Conservation (phyloP, 2,113 vertebrate genomes). For the Peucedramus taeniatus region DNA sequence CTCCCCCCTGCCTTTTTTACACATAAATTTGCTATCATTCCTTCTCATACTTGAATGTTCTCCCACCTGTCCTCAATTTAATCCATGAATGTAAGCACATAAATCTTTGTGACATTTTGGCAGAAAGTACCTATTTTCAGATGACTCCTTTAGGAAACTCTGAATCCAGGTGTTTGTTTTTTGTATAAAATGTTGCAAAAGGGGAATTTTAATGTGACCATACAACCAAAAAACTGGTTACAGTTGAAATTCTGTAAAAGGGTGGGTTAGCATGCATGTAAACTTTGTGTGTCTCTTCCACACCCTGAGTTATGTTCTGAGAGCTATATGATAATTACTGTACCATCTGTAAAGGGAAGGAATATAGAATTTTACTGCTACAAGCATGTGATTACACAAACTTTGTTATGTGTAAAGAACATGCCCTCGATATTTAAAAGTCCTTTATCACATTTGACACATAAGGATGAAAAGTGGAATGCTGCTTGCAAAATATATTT, state of each 20-base stretch:
- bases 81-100: constrained; percentile 77
- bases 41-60: constrained; percentile 72
- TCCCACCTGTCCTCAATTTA: constrained; percentile 84
- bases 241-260: constrained; percentile 46
- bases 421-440: constrained; percentile 16
- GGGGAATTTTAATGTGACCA: constrained; percentile 67
- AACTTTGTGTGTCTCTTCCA: constrained; percentile 63
- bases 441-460: constrained; percentile 45
- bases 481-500: background rate
- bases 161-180: constrained; percentile 79
- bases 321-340: constrained; percentile 66
- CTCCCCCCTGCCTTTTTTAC: background rate
- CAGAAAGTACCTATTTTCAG: constrained; percentile 76
- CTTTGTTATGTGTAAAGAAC: constrained; percentile 61
- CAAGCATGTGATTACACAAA: constrained; percentile 5
- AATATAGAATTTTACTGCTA: background rate
- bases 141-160: constrained; percentile 80
- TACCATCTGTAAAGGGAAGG: constrained; percentile 58
- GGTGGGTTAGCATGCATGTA: constrained; percentile 46
- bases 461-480: constrained; percentile 37
- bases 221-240: constrained; percentile 41
- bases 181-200: constrained; percentile 73
- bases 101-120: constrained; percentile 83
- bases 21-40: constrained; percentile 74
- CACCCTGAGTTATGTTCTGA: constrained; percentile 54